Evolutionary conservation across 2,888 invertebrate species (phyloP).

Genomic region (Pomacea canaliculata): DNA sequence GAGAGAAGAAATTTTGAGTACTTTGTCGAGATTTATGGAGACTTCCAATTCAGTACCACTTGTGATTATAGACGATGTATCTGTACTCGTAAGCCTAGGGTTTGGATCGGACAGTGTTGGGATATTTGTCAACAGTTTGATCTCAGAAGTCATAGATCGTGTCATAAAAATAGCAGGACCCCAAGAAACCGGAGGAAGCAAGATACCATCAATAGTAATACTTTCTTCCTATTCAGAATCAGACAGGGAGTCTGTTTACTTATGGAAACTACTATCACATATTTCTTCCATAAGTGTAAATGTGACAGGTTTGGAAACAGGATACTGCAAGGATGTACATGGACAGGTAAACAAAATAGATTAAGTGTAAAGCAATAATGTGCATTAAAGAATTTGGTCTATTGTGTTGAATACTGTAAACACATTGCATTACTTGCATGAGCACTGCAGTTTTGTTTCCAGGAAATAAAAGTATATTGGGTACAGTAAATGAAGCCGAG

Average conservation of each 20-base stretch:
- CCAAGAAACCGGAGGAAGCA: background rate
- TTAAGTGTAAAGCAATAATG: background rate
- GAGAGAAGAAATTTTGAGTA: slow-evolving; percentile 3
- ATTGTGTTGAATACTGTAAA: no score
- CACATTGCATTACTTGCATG: no score
- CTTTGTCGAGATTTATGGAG: background rate
- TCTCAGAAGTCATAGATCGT: background rate
- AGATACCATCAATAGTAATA: slow-evolving; percentile 33
- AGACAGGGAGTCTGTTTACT: slow-evolving; percentile 46
- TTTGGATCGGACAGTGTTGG: slow-evolving; percentile 8
- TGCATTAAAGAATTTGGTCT: background rate
- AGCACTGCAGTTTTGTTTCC: no score
- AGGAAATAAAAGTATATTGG: no score
- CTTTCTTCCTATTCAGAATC: slow-evolving; percentile 41
- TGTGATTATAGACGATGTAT: slow-evolving; percentile 34
- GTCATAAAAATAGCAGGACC: background rate
- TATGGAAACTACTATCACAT: slow-evolving; percentile 51
- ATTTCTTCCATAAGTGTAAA: slow-evolving; percentile 44
- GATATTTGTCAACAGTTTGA: slow-evolving; percentile 11
- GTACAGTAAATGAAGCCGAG: background rate
- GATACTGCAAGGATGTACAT: slow-evolving; percentile 65
- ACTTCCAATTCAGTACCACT: slow-evolving; percentile 7
- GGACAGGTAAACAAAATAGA: slow-evolving; percentile 52
- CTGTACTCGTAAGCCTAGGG: slow-evolving; percentile 27
- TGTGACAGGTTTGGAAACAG: slow-evolving; percentile 56